Percentiles rank a stretch among this genome's conserved stretches.
These are phyloP conservation scores for Muscicapa adusta DNA, from an alignment of 2,113 vertebrate genomes.

Conservation along the genomic window DNA sequence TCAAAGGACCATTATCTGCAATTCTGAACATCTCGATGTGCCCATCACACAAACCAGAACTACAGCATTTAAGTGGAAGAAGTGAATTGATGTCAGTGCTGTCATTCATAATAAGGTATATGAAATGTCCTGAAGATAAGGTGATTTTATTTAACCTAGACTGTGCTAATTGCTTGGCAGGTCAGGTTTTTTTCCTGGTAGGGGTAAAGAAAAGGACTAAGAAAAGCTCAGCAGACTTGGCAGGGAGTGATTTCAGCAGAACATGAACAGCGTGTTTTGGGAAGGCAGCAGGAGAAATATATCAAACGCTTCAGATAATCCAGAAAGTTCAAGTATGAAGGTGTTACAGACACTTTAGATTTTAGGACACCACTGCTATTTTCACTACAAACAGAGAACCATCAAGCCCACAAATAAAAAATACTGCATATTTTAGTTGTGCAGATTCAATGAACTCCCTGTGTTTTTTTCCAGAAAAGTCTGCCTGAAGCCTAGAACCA, in stretches of 20 bases:
- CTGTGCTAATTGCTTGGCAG: background rate
- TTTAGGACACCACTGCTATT: background rate
- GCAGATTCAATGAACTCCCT: background rate
- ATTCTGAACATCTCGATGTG: background rate
- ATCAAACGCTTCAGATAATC: background rate
- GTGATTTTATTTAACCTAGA: background rate
- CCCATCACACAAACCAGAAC: background rate
- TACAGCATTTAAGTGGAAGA: background rate
- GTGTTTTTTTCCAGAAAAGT: background rate
- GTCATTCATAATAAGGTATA: background rate
- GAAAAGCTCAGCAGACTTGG: background rate
- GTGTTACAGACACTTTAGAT: background rate
- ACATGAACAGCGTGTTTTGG: fast-evolving
- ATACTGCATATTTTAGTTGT: background rate
- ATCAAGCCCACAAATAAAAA: background rate
- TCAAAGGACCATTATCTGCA: background rate
- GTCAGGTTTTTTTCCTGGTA: background rate
- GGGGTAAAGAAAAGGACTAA: background rate
- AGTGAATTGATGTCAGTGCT: background rate
- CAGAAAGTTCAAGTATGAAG: background rate
- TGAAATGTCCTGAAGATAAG: background rate
- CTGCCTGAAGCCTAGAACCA: background rate
- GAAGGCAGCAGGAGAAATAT: background rate
- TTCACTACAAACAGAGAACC: background rate
- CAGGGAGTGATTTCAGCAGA: background rate